These are phyloP conservation scores for Andricus curvator DNA, from an alignment of 2,888 invertebrate genomes.

Conservation along the genomic window DNA sequence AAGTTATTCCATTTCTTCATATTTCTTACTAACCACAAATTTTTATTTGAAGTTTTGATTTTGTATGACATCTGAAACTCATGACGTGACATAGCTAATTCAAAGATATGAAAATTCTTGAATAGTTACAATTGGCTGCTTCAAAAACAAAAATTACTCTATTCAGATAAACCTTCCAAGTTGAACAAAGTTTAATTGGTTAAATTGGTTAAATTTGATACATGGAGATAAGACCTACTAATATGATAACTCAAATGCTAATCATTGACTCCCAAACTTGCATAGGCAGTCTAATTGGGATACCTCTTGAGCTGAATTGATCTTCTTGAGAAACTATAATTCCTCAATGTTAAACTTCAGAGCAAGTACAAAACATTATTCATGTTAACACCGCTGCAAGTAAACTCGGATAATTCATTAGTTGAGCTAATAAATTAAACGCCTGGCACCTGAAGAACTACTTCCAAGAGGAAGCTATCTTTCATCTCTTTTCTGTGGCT, in stretches of 20 bases:
- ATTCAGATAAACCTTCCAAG: background rate
- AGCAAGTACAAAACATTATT: slow-evolving; percentile 20
- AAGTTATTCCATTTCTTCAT: too few species aligned
- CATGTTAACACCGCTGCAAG: slow-evolving; percentile 11
- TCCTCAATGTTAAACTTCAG: slow-evolving; percentile 10
- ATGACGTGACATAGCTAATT: too few species aligned
- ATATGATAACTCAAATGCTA: background rate
- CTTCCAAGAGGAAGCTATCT: background rate
- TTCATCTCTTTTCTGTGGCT: background rate
- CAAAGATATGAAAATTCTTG: too few species aligned
- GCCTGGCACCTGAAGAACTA: background rate
- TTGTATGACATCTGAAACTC: too few species aligned
- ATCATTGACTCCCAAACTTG: background rate
- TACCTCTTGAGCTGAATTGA: slow-evolving; percentile 13
- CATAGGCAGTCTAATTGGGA: background rate
- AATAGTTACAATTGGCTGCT: too few species aligned
- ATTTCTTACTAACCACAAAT: too few species aligned
- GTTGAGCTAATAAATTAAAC: slow-evolving; percentile 14
- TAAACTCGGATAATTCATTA: slow-evolving; percentile 28
- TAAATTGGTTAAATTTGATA: background rate
- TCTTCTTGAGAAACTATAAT: slow-evolving; percentile 15
- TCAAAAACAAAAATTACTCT: too few species aligned
- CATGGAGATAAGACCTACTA: background rate
- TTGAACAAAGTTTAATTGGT: background rate
- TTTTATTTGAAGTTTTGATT: too few species aligned